These are phyloP conservation scores for Charanyca ferruginea DNA, from an alignment of 2,888 invertebrate genomes.

Conservation along the genomic window DNA sequence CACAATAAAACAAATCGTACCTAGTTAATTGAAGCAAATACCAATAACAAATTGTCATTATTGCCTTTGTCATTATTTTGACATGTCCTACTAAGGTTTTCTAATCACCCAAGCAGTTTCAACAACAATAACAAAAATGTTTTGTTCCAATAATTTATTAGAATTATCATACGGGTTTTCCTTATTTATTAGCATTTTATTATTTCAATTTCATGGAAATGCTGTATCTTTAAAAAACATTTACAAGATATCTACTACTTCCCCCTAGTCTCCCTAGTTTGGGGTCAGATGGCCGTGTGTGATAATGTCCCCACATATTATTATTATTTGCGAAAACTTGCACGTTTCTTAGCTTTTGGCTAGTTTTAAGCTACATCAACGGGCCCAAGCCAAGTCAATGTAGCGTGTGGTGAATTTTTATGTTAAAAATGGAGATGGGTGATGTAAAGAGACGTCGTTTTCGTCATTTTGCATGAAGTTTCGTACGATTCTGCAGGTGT, in stretches of 20 bases:
- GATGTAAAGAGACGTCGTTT: no score
- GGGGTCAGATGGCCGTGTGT: no score
- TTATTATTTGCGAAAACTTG: no score
- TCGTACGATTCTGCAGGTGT: no score
- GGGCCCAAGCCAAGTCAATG: no score
- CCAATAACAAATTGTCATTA: constrained; percentile 37
- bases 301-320: no score
- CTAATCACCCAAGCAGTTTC: constrained; percentile 48
- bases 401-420: no score
- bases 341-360: no score
- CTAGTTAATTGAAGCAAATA: constrained; percentile 38
- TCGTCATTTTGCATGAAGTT: no score
- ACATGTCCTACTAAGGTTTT: constrained; percentile 58
- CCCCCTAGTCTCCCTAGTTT: no score
- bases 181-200: constrained; percentile 21
- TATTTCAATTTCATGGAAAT: constrained; percentile 5
- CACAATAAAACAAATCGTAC: not conserved
- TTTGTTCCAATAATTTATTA: constrained; percentile 10
- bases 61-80: constrained; percentile 62
- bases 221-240: not conserved
- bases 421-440: no score
- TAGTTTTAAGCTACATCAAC: no score
- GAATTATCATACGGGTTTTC: constrained; percentile 23
- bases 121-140: constrained; percentile 12
- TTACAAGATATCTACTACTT: not conserved